A percentile compares a stretch with the other conserved stretches of the same genome.
phyloP scores from a whole-genome alignment of 2,888 invertebrate genomes.

The Leucania comma region DNA sequence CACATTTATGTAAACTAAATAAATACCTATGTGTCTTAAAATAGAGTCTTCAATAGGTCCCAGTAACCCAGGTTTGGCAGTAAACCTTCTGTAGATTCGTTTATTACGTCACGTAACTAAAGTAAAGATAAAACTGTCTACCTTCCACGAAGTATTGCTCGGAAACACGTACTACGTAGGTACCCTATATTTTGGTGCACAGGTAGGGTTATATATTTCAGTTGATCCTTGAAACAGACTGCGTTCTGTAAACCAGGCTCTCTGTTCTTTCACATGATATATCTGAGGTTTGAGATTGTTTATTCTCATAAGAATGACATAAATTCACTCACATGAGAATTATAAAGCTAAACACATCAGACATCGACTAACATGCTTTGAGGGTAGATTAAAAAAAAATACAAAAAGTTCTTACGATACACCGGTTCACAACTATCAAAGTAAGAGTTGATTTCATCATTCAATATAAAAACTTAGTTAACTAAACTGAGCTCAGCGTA shows the following conservation, averaged over 20 bases:
- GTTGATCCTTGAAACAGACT: background rate
- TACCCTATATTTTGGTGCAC: slow-evolving; percentile 18
- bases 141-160: slow-evolving; percentile 20
- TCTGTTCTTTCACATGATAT: background rate
- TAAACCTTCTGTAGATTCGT: slow-evolving; percentile 38
- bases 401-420: too few species aligned
- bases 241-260: background rate
- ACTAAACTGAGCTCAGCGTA: too few species aligned
- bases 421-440: too few species aligned
- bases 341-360: too few species aligned
- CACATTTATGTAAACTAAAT: too few species aligned
- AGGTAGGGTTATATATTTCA: background rate
- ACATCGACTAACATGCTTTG: too few species aligned
- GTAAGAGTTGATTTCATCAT: too few species aligned
- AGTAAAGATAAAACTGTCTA: slow-evolving; percentile 49
- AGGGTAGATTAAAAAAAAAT: too few species aligned
- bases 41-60: background rate
- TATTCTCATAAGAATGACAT: too few species aligned
- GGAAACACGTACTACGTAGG: slow-evolving; percentile 3
- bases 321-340: too few species aligned
- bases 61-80: slow-evolving; percentile 11
- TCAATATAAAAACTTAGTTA: too few species aligned
- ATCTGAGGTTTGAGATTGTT: too few species aligned
- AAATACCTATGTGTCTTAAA: background rate
- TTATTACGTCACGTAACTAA: slow-evolving; percentile 53